Percentiles rank a stretch among this genome's conserved stretches.
Evolutionary conservation across 2,113 vertebrate species (phyloP).

Genomic region (Haliaeetus leucogaster): DNA sequence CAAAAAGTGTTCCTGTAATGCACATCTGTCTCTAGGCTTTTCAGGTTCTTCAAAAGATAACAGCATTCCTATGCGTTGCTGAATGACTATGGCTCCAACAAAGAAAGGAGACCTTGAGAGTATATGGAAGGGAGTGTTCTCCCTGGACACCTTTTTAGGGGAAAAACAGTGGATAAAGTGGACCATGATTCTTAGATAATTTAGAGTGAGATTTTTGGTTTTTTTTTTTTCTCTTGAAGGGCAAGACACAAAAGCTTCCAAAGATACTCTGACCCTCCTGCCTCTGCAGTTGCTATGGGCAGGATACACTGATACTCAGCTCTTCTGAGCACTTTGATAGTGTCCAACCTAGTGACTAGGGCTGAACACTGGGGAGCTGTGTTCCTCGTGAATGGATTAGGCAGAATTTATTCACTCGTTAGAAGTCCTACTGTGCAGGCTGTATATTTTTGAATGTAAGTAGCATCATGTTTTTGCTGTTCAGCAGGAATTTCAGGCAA

Average conservation of each 20-base stretch:
- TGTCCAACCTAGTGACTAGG: neutral
- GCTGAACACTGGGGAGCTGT: neutral
- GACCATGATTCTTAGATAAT: neutral
- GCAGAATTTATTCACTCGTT: constrained; percentile 44
- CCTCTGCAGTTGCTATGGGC: neutral
- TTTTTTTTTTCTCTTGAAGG: neutral
- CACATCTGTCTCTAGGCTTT: neutral
- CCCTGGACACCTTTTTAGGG: neutral
- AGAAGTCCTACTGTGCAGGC: constrained; percentile 27
- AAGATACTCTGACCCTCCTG: neutral
- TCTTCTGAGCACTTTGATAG: neutral
- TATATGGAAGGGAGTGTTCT: neutral
- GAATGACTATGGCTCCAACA: neutral
- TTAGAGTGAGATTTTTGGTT: neutral
- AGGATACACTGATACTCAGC: neutral
- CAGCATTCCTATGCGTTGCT: neutral
- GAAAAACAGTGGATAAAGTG: neutral
- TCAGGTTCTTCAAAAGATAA: neutral
- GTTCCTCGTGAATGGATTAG: neutral
- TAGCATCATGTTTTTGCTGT: constrained; percentile 32
- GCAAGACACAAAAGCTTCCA: neutral
- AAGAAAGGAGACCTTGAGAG: neutral
- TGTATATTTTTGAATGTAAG: constrained; percentile 48
- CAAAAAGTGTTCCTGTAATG: neutral
- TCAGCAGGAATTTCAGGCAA: constrained; percentile 49